Evolutionary conservation across 2,797 vertebrate species (phyloP), one percentile per base, ranked within the genome.

Genomic region (Danio tinwini): DNA sequence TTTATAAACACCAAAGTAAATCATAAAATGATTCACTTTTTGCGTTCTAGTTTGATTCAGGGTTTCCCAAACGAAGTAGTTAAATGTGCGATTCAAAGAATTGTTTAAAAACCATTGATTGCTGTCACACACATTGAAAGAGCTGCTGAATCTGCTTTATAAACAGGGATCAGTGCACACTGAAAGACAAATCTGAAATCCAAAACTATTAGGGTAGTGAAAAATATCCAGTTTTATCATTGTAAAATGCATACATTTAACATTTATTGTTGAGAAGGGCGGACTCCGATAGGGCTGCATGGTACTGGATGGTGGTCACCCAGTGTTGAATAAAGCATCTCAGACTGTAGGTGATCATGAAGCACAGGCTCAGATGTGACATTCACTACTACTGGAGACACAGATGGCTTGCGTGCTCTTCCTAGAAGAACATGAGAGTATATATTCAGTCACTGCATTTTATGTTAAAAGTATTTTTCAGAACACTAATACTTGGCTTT

Each of bases 251-350:
- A 9, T 58, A 69, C 12, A 39, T 40, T 49, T 12, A 19, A 44
- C 19, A 12, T 59, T 69, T 9, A 59, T 69, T 52, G 42, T 14
- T 1, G 12, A 53, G 12, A 39, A 52, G n/a, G 52, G 2, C 0
- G 1, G 29, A 16, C 50, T 13, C 5, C 2, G 1, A 47, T 6
- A 40, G 52, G 53, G 64, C 64, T 69, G 42, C 42, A 78, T 11
- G 8, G 75, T n/a, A 78, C 44, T 50, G 75, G 44, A 40, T 69
- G 75, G 59, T 78, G 75, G 37, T 69, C 1, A 19, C 75, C 63
- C 44, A 78, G 64, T 47, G 75, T 59, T 68, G 75, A 78, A 59
- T 78, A 78, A 21, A 76, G 1, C 0, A 10, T 2, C 39, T 58
- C 42, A 45, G 75, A 0, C 11, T 68, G 39, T 40, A 55, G 39